Evolutionary conservation across 2,797 vertebrate species (phyloP).

Genomic region (Alca torda): DNA sequence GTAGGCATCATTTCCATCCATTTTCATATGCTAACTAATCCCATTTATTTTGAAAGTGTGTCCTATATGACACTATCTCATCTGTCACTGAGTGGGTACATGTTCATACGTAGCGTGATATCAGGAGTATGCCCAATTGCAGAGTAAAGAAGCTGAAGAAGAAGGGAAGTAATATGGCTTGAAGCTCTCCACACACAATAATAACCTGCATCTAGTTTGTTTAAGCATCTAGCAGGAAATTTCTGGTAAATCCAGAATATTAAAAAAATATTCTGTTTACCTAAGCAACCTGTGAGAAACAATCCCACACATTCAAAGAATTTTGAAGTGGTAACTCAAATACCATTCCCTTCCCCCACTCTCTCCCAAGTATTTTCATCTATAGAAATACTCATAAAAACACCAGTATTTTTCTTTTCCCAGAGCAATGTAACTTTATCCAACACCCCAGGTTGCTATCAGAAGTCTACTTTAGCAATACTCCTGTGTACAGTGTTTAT

Average conservation of each 20-base stretch:
- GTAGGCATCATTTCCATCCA: neutral
- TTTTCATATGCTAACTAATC: neutral
- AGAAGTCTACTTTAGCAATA: slow-evolving; percentile 38
- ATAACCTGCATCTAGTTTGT: neutral
- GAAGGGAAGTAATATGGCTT: neutral
- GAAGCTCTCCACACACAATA: neutral
- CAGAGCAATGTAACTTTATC: slow-evolving; percentile 37
- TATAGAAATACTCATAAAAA: slow-evolving; percentile 49
- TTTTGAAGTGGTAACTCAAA: neutral
- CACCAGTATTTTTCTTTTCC: neutral
- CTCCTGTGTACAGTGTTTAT: slow-evolving; percentile 47
- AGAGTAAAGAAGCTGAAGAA: neutral
- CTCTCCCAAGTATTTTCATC: neutral
- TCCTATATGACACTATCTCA: neutral
- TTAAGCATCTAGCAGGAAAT: neutral
- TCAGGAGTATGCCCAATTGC: neutral
- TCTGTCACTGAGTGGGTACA: neutral
- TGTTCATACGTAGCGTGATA: neutral
- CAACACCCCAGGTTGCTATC: slow-evolving; percentile 11
- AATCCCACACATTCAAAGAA: neutral
- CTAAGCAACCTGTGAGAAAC: neutral
- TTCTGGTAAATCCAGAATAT: neutral
- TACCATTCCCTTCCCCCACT: neutral
- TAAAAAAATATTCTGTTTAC: slow-evolving; percentile 1
- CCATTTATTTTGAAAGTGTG: neutral